phyloP scores from a whole-genome alignment of 2,888 invertebrate genomes.

The Scaptomyza polygonia region DNA sequence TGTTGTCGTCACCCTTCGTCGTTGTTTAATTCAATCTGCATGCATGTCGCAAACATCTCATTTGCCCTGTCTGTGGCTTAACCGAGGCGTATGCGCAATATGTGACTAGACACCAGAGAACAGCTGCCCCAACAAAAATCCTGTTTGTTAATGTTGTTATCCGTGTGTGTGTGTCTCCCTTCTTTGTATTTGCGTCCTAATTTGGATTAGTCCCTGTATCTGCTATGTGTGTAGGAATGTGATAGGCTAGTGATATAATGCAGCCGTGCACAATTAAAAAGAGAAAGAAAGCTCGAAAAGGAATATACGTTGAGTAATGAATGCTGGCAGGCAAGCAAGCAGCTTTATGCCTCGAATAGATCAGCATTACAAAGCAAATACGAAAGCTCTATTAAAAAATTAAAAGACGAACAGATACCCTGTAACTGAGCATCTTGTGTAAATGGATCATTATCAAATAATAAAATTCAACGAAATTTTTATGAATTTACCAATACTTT shows the following conservation, averaged over 20 bases:
- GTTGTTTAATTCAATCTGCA: conserved; percentile 72
- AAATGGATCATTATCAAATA: too few relatives aligned
- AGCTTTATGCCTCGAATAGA: conserved; percentile 34
- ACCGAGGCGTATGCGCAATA: conserved; percentile 70
- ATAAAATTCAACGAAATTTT: too few relatives aligned
- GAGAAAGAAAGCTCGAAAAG: conserved; percentile 27
- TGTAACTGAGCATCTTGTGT: neutral
- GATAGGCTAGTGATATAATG: conserved; percentile 75
- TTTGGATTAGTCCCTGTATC: conserved; percentile 59
- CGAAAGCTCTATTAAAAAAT: neutral
- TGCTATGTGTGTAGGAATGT: conserved; percentile 49
- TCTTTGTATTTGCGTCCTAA: conserved; percentile 49
- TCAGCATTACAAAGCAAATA: conserved; percentile 32
- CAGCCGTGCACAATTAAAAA: conserved; percentile 50
- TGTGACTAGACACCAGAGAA: conserved; percentile 34
- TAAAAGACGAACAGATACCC: conserved; percentile 12
- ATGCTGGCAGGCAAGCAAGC: conserved; percentile 40
- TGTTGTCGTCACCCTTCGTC: too few relatives aligned
- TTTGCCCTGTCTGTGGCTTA: conserved; percentile 17
- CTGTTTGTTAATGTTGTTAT: conserved; percentile 51
- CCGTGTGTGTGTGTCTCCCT: conserved; percentile 14
- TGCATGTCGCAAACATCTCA: conserved; percentile 54
- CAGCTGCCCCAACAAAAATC: conserved; percentile 14
- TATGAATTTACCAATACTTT: too few relatives aligned
- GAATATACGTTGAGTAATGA: conserved; percentile 68